Conservation (phyloP, 1,140 invertebrate genomes). For the Drosophila teissieri region DNA sequence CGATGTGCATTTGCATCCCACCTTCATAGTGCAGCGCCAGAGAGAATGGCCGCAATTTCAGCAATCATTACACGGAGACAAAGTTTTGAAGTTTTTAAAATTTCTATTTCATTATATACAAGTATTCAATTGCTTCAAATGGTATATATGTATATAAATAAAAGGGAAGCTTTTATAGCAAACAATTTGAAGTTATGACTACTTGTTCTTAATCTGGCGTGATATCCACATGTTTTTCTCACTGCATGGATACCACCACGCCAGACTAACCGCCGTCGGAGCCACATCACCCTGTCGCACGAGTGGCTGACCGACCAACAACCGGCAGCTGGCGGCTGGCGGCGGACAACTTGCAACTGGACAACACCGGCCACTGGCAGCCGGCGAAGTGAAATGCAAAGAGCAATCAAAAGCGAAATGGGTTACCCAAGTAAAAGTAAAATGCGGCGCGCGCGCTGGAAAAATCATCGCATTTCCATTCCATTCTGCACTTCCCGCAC, state of each 20-base stretch:
- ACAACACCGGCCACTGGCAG: conserved; percentile 37
- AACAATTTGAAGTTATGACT: too few species aligned
- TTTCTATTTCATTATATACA: not conserved
- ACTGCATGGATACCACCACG: conserved; percentile 13
- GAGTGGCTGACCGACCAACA: conserved; percentile 28
- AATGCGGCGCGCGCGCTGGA: conserved; percentile 52
- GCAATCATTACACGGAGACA: conserved; percentile 9
- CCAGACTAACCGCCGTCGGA: conserved; percentile 37
- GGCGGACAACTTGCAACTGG: conserved; percentile 13
- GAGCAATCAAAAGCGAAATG: conserved; percentile 78
- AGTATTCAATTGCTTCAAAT: too few species aligned
- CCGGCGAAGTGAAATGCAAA: conserved; percentile 66
- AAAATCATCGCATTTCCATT: conserved; percentile 31
- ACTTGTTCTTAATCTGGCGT: not conserved
- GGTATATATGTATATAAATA: too few species aligned
- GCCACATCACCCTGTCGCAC: not conserved
- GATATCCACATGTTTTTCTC: not conserved
- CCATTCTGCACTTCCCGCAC: conserved; percentile 1
- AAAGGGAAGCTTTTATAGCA: too few species aligned
- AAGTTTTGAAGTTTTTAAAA: not conserved
- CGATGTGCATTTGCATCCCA: conserved; percentile 80
- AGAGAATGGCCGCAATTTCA: conserved; percentile 67
- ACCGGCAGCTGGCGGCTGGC: conserved; percentile 32
- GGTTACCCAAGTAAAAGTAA: conserved; percentile 78
- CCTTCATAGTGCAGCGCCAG: conserved; percentile 20